Evolutionary conservation across 2,113 vertebrate species (phyloP), one percentile per base, ranked within the genome.

Genomic region (Sinocyclocheilus rhinocerous): DNA sequence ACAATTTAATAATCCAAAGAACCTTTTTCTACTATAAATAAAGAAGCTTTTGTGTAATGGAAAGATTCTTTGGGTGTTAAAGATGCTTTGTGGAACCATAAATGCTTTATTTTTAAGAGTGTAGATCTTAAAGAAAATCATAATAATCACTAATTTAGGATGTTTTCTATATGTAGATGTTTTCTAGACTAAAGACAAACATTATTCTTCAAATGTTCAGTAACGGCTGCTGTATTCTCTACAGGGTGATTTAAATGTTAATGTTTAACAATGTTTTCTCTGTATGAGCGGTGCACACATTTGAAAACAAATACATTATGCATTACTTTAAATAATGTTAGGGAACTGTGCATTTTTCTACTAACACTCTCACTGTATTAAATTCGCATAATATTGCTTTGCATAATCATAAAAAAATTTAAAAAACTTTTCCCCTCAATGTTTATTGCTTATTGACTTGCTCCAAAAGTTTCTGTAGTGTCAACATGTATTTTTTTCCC

Each of bases 251-350:
- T 76, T 24, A 76, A 50, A 76, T 26, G 45, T 76, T 16, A 76
- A 76, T 50, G 13, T 76, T 76, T 13, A 76, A 76, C 73, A 26
- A n/a, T 76, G 36, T 75, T 45, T 45, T 29, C 65, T 26, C 26
- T 69, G 65, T 69, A 33, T 69, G 33, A 75, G 70, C 4, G 0
- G n/a, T 26, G 42, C 13, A 26, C 73, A 76, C 22, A 50, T 75
- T 45, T 45, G 45, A 26, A 52, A 24, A 26, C 45, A 55, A 52
- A 55, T 52, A 76, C 12, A 76, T 55, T 29, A 77, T 77, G 75
- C 48, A 52, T 55, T 16, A 52, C 48, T 29, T 29, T 29, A 76
- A 52, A 50, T 52, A 76, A 52, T 52, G 13, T 29, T 52, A 29
- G 48, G 13, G 20, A 29, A 16, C 15, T 1, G 0, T 16, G 15